Base-by-base conservation (phyloP, 1,140 invertebrate species). In the Papilio dardanus region DNA sequence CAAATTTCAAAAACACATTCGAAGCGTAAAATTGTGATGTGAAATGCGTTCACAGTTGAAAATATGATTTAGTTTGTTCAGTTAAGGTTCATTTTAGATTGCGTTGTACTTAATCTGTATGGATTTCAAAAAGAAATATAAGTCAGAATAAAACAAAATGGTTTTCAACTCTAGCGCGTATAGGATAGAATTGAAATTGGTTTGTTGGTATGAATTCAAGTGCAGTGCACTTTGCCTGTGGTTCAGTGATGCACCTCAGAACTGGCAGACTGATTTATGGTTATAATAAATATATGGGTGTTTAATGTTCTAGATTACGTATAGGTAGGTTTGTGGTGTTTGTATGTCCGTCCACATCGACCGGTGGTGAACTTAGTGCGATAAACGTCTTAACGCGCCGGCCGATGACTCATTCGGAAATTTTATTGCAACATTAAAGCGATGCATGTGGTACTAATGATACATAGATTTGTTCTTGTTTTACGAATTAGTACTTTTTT, bases 241-340 rank as follows among this genome's bases (percentile, higher is more conserved):
- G 79, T 82, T 82, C 80, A 79, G 82, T 85, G 88, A 88, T 88
- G 86, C 85, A 86, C 87, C 86, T 88, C 81, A 78, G 78, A 83
- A 80, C 81, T 86, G 79, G 83, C 79, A 88, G 85, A 87, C 87
- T 88, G 87, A 89, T 88, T 89, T 89, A 90, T 89, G 83, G 86
- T 84, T 87, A 87, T 86, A 88, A 87, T 89, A 88, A 88, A 86
- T 87, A 88, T 87, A 89, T 86, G 83, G 83, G 74, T 85, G 83
- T 86, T 89, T 88, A 89, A 88, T 83, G 80, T 85, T 79, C 79
- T 76, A 85, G 83, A 88, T 85, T 85, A 85, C 82, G 24, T 71
- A 71, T 71, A 71, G 40, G 24, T 71, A 71, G 37, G 37, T 71
- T 50, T 3, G 21, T 31, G 24, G 37, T 28, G 31, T 71, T 31